Evolutionary conservation across 2,888 invertebrate species (phyloP).

Genomic region (Drosophila glabriapex): DNA sequence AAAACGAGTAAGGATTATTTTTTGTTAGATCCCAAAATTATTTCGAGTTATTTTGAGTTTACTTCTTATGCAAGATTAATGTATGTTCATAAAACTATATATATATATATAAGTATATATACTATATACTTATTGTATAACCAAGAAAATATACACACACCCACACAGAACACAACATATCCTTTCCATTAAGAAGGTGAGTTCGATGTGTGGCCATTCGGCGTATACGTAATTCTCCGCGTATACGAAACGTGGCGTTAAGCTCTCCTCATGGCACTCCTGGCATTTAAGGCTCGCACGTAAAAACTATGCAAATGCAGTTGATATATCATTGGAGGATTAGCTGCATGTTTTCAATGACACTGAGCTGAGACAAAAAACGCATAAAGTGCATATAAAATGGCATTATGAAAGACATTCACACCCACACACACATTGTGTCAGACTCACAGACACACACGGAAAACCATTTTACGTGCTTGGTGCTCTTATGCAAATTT

Average conservation of each 20-base stretch:
- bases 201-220: background rate
- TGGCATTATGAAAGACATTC: slow-evolving; percentile 58
- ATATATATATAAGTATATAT: too few relatives aligned
- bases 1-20: background rate
- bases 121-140: background rate
- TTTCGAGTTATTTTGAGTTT: background rate
- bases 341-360: slow-evolving; percentile 72
- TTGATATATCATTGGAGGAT: slow-evolving; percentile 65
- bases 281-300: slow-evolving; percentile 14
- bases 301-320: slow-evolving; percentile 54
- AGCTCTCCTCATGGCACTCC: slow-evolving; percentile 3
- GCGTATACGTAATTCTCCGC: slow-evolving; percentile 9
- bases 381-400: slow-evolving; percentile 74
- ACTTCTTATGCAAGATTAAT: background rate
- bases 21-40: background rate
- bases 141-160: background rate
- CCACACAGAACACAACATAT: background rate
- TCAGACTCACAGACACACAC: slow-evolving; percentile 16
- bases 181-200: background rate
- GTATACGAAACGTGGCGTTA: slow-evolving; percentile 14
- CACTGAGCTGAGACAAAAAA: slow-evolving; percentile 62
- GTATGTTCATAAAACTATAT: background rate
- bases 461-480: slow-evolving; percentile 17
- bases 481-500: slow-evolving; percentile 67
- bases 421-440: slow-evolving; percentile 17